A percentile compares a stretch with the other conserved stretches of the same genome.
Conservation (phyloP, 2,888 invertebrate species). For the Xanthia icteritia region DNA sequence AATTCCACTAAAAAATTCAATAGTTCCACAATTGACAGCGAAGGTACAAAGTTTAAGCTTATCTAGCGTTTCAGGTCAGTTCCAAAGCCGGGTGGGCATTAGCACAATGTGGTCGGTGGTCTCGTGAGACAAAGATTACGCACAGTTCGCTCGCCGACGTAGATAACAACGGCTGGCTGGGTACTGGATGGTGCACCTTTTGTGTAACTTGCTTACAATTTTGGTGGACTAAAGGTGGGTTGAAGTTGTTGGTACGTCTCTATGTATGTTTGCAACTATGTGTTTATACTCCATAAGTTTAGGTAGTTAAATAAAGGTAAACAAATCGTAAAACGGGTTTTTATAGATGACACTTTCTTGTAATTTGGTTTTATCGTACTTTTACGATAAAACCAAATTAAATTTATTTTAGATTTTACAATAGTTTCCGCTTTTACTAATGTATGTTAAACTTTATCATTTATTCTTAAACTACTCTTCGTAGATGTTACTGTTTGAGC, state of each 20-base stretch:
- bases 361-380: too few relatives aligned
- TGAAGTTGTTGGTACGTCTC: background rate
- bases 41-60: slow-evolving; percentile 79
- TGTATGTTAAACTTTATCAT: too few relatives aligned
- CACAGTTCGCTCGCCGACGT: slow-evolving; percentile 76
- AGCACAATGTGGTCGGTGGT: slow-evolving; percentile 81
- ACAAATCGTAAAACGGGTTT: too few relatives aligned
- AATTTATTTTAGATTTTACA: too few relatives aligned
- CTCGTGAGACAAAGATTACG: slow-evolving; percentile 86
- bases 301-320: too few relatives aligned
- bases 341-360: too few relatives aligned
- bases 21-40: slow-evolving; percentile 74
- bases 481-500: too few relatives aligned
- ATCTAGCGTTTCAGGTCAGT: slow-evolving; percentile 78
- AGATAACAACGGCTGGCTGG: slow-evolving; percentile 73
- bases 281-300: background rate
- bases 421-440: too few relatives aligned
- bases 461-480: too few relatives aligned
- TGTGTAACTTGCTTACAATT: slow-evolving; percentile 51
- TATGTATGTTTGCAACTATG: slow-evolving; percentile 8
- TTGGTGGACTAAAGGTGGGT: slow-evolving; percentile 23
- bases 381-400: too few relatives aligned
- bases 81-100: slow-evolving; percentile 78
- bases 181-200: slow-evolving; percentile 68
- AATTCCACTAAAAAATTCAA: slow-evolving; percentile 56